These are phyloP conservation scores for Formica exsecta DNA, from an alignment of 1,140 invertebrate genomes.

Conservation along the genomic window DNA sequence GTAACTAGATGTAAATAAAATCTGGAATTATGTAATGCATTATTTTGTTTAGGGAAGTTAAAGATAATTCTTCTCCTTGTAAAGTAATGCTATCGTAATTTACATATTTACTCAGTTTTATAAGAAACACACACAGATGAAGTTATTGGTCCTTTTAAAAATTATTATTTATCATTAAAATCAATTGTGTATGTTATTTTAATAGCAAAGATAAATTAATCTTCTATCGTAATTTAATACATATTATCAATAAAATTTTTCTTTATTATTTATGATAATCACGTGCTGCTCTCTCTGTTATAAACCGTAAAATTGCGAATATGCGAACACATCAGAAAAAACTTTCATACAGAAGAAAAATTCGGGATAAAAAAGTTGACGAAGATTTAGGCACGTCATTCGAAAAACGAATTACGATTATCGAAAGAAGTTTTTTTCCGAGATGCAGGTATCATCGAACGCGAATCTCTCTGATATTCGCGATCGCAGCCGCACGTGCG, in stretches of 20 bases:
- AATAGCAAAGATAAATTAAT: neutral
- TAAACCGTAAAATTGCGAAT: conserved; percentile 1
- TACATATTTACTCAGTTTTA: neutral
- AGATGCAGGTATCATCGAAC: neutral
- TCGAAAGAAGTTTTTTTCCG: neutral
- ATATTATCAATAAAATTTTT: no score
- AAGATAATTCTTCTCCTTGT: neutral
- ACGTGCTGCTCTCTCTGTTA: neutral
- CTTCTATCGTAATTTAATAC: neutral
- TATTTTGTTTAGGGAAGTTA: neutral
- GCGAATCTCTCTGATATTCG: conserved; percentile 30
- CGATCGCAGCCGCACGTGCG: conserved; percentile 44
- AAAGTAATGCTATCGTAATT: neutral
- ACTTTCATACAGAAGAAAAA: neutral
- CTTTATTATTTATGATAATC: neutral
- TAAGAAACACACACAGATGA: neutral
- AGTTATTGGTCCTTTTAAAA: neutral
- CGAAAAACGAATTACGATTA: neutral
- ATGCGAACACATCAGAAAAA: neutral
- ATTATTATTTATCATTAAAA: neutral
- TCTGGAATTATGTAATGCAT: neutral
- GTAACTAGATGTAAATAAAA: neutral
- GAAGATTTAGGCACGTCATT: neutral
- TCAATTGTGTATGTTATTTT: neutral
- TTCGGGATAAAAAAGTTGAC: conserved; percentile 1